phyloP scores from a whole-genome alignment of 1,140 invertebrate genomes.

The Acyrthosiphon pisum region DNA sequence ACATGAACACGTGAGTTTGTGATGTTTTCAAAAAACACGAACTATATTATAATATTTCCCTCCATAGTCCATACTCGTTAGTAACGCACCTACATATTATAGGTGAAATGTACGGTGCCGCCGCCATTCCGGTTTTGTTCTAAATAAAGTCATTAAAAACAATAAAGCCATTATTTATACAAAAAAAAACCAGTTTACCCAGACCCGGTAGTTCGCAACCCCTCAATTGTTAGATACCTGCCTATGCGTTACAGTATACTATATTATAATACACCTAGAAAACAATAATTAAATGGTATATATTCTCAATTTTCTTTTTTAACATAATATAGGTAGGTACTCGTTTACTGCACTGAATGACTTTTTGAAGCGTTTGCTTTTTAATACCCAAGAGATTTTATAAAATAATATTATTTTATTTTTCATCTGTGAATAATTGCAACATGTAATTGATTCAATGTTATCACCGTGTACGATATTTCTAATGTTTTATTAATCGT shows the following conservation, averaged over 20 bases:
- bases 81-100: not conserved
- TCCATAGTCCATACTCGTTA: not conserved
- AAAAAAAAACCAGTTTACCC: conserved; percentile 49
- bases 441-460: not conserved
- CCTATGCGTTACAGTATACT: conserved; percentile 10
- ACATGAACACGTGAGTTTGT: not conserved
- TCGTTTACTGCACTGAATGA: not conserved
- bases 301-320: conserved; percentile 9
- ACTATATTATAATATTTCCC: conserved; percentile 10
- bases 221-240: conserved; percentile 48
- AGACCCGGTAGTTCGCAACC: conserved; percentile 51
- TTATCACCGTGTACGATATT: not conserved
- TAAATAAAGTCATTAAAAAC: conserved; percentile 57
- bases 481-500: not conserved
- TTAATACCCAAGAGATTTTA: not conserved
- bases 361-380: not conserved
- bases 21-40: conserved; percentile 15
- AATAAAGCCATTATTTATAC: conserved; percentile 55
- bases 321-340: not conserved
- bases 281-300: conserved; percentile 36
- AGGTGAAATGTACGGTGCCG: not conserved
- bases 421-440: not conserved
- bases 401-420: too few relatives aligned
- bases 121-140: conserved; percentile 49
- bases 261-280: not conserved